Conservation (phyloP, 2,888 invertebrate species). For the Eristalis arbustorum region DNA sequence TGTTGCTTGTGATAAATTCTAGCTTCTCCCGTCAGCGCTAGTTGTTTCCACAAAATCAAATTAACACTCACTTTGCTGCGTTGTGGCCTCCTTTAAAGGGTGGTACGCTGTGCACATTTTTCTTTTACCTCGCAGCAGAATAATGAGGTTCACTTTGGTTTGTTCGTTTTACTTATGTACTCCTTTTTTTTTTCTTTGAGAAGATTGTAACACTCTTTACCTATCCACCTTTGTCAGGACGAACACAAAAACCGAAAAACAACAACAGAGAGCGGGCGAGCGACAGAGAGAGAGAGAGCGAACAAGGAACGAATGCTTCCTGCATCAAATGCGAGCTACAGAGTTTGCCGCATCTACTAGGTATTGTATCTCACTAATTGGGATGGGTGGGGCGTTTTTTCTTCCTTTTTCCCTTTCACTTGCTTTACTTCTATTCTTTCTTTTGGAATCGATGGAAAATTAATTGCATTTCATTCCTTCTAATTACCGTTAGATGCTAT, state of each 20-base stretch:
- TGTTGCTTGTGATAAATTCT: slow-evolving; percentile 44
- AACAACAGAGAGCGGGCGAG: slow-evolving; percentile 4
- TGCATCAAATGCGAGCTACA: slow-evolving; percentile 37
- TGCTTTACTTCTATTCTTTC: background rate
- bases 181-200: slow-evolving; percentile 14
- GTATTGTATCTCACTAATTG: slow-evolving; percentile 49
- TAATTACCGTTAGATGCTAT: background rate
- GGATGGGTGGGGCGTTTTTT: slow-evolving; percentile 66
- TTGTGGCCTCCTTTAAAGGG: slow-evolving; percentile 24
- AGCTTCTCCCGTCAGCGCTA: background rate
- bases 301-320: slow-evolving; percentile 37
- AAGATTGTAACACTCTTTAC: slow-evolving; percentile 26
- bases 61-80: slow-evolving; percentile 62
- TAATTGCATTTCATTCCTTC: slow-evolving; percentile 5
- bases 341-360: slow-evolving; percentile 57
- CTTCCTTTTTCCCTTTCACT: slow-evolving; percentile 5
- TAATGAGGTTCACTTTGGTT: slow-evolving; percentile 61
- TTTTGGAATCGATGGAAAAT: background rate
- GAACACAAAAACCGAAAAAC: background rate
- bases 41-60: slow-evolving; percentile 53
- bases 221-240: slow-evolving; percentile 9
- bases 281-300: slow-evolving; percentile 6
- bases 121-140: slow-evolving; percentile 25
- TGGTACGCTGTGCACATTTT: slow-evolving; percentile 28
- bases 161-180: background rate